Base-by-base conservation (phyloP, 2,888 invertebrate species). In the Yponomeuta sedellus region DNA sequence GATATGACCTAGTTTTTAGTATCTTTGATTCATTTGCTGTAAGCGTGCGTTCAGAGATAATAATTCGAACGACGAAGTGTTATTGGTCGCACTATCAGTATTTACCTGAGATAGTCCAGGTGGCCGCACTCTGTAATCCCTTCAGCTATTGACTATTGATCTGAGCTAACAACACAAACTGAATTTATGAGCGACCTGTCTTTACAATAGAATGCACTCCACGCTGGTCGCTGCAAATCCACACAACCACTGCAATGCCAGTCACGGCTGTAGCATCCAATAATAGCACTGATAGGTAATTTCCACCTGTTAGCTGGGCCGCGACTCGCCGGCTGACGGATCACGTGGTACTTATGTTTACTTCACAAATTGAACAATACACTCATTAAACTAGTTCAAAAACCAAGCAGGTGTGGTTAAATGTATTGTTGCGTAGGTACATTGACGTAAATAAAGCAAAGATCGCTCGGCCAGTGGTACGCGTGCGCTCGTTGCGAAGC, bases 201-300 rank as follows among this genome's bases (percentile, higher is more conserved):
- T 75, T 75, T 72, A 75, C 77, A 77, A 77, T 74, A 77, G 72
- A 76, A 75, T 81, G 78, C 82, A 82, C 79, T 79, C 75, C 73
- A 75, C 74, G 74, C 71, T 73, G 75, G 74, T 76, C 77, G 69
- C 69, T 68, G 72, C 71, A 78, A 77, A 74, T 74, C 75, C 72
- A 75, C 82, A 85, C 81, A 77, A 73, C 70, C 79, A 82, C 79
- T 77, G 61, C 77, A 80, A 75, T 77, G 79, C 78, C 76, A 76
- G 77, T 72, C 68, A 67, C 71, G 70, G 71, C 58, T 58, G 66
- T 20, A 52, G 59, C 58, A 61, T 59, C 70, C 75, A 80, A 83
- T 82, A 80, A 80, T 83, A 82, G 78, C 82, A 81, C 77, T 76
- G 75, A 81, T 78, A 76, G 76, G 74, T 73, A 74, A 82, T 79